phyloP scores from a whole-genome alignment of 2,113 vertebrate species.

The Centropus unirufus region DNA sequence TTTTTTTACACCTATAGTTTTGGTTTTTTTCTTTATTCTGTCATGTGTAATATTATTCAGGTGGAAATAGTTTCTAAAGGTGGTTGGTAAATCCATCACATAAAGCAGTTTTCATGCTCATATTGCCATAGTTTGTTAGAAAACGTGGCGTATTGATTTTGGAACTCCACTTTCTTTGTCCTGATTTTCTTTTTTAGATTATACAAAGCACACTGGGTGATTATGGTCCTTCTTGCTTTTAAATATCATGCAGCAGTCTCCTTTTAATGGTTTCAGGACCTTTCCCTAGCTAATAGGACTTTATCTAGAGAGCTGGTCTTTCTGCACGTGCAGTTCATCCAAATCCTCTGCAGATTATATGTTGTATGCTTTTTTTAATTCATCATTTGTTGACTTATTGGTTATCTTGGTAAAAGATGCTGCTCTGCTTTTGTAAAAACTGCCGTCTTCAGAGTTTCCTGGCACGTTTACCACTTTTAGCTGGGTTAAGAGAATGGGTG shows the following conservation, averaged over 20 bases:
- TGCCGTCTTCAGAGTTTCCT: background rate
- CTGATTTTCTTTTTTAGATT: background rate
- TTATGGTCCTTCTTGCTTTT: background rate
- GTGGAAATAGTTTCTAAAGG: background rate
- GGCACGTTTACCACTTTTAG: background rate
- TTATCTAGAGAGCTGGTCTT: background rate
- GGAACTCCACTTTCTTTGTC: background rate
- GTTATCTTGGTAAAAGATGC: background rate
- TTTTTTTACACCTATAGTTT: background rate
- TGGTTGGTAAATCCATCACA: background rate
- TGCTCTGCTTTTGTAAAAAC: background rate
- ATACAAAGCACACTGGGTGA: background rate
- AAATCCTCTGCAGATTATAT: background rate
- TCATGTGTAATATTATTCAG: background rate
- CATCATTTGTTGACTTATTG: background rate
- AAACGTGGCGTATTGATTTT: background rate
- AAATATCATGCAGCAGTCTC: background rate
- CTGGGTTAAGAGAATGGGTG: background rate
- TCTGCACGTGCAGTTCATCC: background rate
- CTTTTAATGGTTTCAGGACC: background rate
- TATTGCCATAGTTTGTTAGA: background rate
- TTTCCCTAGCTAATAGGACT: background rate
- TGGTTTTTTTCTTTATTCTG: background rate
- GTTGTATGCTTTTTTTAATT: background rate
- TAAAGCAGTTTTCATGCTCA: background rate